A percentile compares a stretch with the other conserved stretches of the same genome.
Evolutionary conservation across 2,888 invertebrate genomes (phyloP).

Genomic region (Mythimna loreyi): DNA sequence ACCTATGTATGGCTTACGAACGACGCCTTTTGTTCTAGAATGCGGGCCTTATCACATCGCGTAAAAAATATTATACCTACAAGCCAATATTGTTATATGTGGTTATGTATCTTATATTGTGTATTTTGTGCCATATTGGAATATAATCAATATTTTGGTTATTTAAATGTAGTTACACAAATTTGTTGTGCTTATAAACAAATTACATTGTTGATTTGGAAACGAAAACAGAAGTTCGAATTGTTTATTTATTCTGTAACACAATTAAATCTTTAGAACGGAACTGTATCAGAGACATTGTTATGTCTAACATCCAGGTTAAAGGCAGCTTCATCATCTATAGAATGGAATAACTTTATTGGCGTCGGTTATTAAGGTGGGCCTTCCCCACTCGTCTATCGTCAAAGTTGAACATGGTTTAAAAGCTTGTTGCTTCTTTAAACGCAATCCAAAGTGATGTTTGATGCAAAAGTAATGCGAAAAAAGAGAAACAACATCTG

Average conservation of each 20-base stretch:
- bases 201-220: conserved; percentile 22
- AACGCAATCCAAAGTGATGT: too few species aligned
- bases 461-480: too few species aligned
- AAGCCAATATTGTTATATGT: neutral
- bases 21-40: conserved; percentile 21
- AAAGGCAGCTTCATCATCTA: neutral
- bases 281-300: too few species aligned
- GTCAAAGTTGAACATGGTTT: too few species aligned
- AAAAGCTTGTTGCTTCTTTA: too few species aligned
- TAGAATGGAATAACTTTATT: neutral
- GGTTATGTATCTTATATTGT: neutral
- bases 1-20: neutral
- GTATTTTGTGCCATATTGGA: neutral
- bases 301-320: neutral
- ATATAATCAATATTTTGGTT: neutral
- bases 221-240: neutral
- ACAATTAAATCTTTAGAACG: neutral
- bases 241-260: conserved; percentile 24
- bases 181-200: conserved; percentile 1
- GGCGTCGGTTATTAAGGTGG: neutral
- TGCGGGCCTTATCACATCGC: conserved; percentile 24
- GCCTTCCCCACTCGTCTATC: too few species aligned
- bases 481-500: too few species aligned
- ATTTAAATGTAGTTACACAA: conserved; percentile 5
- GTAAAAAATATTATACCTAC: conserved; percentile 18